Evolutionary conservation across 2,113 vertebrate species (phyloP).

Genomic region (Clupea harengus): DNA sequence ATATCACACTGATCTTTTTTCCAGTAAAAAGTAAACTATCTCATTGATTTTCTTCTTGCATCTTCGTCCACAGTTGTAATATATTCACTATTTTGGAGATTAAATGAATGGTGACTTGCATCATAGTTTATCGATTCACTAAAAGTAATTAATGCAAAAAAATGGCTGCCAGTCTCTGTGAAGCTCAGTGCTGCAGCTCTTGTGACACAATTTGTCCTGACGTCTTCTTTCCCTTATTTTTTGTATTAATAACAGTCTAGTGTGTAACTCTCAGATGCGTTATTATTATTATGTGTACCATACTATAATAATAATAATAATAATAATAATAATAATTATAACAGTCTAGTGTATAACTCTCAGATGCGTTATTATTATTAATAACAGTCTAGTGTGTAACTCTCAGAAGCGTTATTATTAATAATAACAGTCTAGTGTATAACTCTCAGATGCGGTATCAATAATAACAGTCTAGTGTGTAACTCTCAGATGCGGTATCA

Average conservation of each 20-base stretch:
- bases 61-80: not conserved
- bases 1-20: not conserved
- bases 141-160: not conserved
- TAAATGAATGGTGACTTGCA: not conserved
- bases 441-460: too few relatives aligned
- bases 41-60: not conserved
- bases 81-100: not conserved
- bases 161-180: not conserved
- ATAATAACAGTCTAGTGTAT: not conserved
- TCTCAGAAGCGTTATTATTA: not conserved
- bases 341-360: too few relatives aligned
- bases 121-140: not conserved
- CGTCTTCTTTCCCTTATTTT: not conserved
- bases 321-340: too few relatives aligned
- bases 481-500: too few relatives aligned
- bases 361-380: too few relatives aligned
- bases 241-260: too few relatives aligned
- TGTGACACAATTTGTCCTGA: not conserved
- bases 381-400: too few relatives aligned
- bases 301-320: too few relatives aligned
- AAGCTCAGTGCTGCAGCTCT: not conserved
- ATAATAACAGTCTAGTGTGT: too few relatives aligned
- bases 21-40: not conserved
- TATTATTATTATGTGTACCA: too few relatives aligned
- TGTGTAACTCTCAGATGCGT: too few relatives aligned